Base-by-base conservation (phyloP, 2,113 vertebrate genomes). In the Camelus bactrianus region DNA sequence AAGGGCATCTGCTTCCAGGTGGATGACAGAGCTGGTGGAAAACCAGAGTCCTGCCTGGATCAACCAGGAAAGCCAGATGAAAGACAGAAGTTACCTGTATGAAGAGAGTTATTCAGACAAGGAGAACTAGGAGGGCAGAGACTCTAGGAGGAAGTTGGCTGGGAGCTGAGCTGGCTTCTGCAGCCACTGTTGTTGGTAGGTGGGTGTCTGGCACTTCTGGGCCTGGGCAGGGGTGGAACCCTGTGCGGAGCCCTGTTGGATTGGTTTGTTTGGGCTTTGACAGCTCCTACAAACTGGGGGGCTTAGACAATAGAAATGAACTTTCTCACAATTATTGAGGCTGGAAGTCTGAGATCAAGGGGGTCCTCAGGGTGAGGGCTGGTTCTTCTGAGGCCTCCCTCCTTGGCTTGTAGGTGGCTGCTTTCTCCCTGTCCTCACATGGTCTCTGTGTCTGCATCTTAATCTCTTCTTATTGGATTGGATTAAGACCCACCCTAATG, bases 191-290 rank as follows among this genome's bases (percentile, higher is more conserved):
- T 69, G 11, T 32, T 32, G 38, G 38, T 42, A 42, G 38, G 38
- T 1, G 12, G n/a, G n/a, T 0, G 13, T 32, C 67, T 52, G 14
- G 60, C 28, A 67, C 60, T 65, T 67, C 16, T 56, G 70, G 65
- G 38, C 4, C 4, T 11, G 20, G 20, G 48, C 38, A 0, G 14
- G 48, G 64, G 1, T 3, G 10, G 2, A 50, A 10, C 11, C 30
- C 20, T 42, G 28, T 9, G 3, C 80, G 62, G 42, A 82, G 42
- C 52, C 24, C 54, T 2, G 9, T 48, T n/a, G 0, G 32, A 26
- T 35, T 46, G 3, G 50, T 54, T 42, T 80, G n/a, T 26, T 22
- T 4, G 35, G 73, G 22, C n/a, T 90, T 24, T 3, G 11, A 32
- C 4, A 67, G 50, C 16, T 42, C 38, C 38, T 42, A 42, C 38